Base-by-base conservation (phyloP, 1,140 invertebrate species). In the Micrasema longulum region DNA sequence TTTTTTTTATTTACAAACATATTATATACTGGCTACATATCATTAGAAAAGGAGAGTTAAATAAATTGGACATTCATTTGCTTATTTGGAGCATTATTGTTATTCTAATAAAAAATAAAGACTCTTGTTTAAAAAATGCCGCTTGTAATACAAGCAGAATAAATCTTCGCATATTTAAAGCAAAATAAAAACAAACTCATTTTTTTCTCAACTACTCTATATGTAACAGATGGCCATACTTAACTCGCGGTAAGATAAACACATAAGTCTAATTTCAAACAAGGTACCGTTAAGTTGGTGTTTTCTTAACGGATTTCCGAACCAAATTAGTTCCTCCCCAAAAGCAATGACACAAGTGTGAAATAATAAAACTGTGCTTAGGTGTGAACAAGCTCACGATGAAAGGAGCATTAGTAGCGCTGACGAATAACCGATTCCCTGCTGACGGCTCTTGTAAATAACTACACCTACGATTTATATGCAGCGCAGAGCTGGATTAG, bases 361-460 rank as follows among this genome's bases (percentile, higher is more conserved):
- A 57, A 38, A n/a, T n/a, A 18, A 22, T 12, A 63, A 63, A 63
- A 63, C 11, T 45, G 20, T 43, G 16, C 18, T 18, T 22, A 23
- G 41, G 67, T 69, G 67, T 47, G 52, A 69, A 69, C 67, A 69
- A 55, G 67, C 67, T 18, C 14, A 43, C 20, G 50, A 20, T 68
- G 65, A 68, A 57, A 68, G 48, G 65, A 52, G 16, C 36, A 69
- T 60, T 48, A 69, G 41, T 53, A 36, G 22, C 20, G 38, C 36
- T 31, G 67, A 69, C 36, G 67, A 69, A 41, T 12, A n/a, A 60
- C 55, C n/a, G 38, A 57, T 57, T 12, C 16, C 50, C 10, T 41
- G 67, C 31, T 60, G 67, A 68, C 65, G 45, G 35, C 16, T 43
- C 26, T 31, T 63, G 47, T 71, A 63, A 63, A 71, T 71, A 71